Evolutionary conservation across 2,113 vertebrate genomes (phyloP).

Genomic region (Trinectes maculatus): DNA sequence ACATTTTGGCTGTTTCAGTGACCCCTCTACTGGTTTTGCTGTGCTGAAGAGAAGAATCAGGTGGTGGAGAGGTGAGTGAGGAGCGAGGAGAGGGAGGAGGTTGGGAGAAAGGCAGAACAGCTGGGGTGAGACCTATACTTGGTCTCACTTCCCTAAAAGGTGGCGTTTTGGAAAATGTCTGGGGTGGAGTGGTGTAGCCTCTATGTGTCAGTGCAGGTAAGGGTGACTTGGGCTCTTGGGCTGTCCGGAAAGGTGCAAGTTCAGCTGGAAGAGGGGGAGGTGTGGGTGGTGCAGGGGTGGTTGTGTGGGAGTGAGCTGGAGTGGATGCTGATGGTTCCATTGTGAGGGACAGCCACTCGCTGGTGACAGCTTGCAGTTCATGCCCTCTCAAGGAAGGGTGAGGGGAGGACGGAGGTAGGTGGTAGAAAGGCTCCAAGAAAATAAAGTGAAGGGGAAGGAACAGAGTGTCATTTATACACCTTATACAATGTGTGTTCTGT

Average conservation of each 20-base stretch:
- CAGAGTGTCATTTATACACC: slow-evolving; percentile 55
- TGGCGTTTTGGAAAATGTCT: slow-evolving; percentile 45
- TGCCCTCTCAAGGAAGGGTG: slow-evolving; percentile 62
- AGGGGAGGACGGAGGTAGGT: slow-evolving; percentile 78
- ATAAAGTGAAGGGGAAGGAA: slow-evolving; percentile 61
- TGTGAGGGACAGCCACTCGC: slow-evolving; percentile 83
- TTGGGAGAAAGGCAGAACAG: slow-evolving; percentile 46
- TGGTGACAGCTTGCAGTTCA: slow-evolving; percentile 75
- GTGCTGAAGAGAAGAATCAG: slow-evolving; percentile 17
- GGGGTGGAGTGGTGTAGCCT: slow-evolving; percentile 42
- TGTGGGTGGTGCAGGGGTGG: slow-evolving; percentile 65
- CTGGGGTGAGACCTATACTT: slow-evolving; percentile 32
- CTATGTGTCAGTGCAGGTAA: slow-evolving; percentile 53
- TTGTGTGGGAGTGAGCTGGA: slow-evolving; percentile 65
- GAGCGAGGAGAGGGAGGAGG: slow-evolving; percentile 53
- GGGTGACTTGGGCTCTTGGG: slow-evolving; percentile 55
- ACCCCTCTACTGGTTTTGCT: slow-evolving; percentile 9
- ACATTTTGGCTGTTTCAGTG: slow-evolving; percentile 28
- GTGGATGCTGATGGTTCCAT: slow-evolving; percentile 69
- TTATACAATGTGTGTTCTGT: background rate
- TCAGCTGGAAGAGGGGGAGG: slow-evolving; percentile 78
- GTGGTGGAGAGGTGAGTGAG: slow-evolving; percentile 38
- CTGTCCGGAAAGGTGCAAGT: slow-evolving; percentile 75
- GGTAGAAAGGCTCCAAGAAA: slow-evolving; percentile 68
- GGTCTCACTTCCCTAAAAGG: slow-evolving; percentile 63